These are phyloP conservation scores for Polypterus bichir DNA, from an alignment of 2,113 vertebrate species.

Conservation along the genomic window DNA sequence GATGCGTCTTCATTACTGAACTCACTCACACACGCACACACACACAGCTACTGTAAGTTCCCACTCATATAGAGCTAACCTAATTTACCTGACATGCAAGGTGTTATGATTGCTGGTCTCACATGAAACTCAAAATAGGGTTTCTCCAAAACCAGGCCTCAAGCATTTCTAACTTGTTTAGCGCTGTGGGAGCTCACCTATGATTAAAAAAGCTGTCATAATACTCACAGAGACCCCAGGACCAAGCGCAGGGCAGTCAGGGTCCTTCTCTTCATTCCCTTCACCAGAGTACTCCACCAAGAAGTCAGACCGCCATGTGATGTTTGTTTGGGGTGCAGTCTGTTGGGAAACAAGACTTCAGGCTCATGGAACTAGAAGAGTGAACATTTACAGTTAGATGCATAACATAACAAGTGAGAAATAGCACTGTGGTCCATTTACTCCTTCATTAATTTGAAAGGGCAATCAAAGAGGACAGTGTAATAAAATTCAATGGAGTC, in stretches of 20 bases:
- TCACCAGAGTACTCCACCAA: slow-evolving; percentile 57
- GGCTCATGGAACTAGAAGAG: no score
- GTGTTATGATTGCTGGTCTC: background rate
- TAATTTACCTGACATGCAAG: background rate
- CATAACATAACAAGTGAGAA: no score
- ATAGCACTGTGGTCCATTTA: no score
- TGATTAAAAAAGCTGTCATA: background rate
- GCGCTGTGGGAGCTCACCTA: background rate
- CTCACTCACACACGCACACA: no score
- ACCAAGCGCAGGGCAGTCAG: slow-evolving; percentile 48
- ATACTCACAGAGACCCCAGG: slow-evolving; percentile 51
- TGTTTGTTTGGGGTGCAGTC: slow-evolving; percentile 45
- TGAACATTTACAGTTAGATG: no score
- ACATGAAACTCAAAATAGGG: background rate
- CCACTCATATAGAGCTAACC: background rate
- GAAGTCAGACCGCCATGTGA: slow-evolving; percentile 41
- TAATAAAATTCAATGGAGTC: no score
- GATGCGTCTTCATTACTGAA: no score
- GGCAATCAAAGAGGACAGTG: no score
- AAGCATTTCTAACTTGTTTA: background rate
- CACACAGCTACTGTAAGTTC: no score
- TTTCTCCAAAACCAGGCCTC: background rate
- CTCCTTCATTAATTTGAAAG: no score
- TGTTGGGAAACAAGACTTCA: slow-evolving; percentile 9
- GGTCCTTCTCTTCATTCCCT: slow-evolving; percentile 34